These are phyloP conservation scores for Notiomystis cincta DNA, from an alignment of 2,113 vertebrate species.

Conservation along the genomic window DNA sequence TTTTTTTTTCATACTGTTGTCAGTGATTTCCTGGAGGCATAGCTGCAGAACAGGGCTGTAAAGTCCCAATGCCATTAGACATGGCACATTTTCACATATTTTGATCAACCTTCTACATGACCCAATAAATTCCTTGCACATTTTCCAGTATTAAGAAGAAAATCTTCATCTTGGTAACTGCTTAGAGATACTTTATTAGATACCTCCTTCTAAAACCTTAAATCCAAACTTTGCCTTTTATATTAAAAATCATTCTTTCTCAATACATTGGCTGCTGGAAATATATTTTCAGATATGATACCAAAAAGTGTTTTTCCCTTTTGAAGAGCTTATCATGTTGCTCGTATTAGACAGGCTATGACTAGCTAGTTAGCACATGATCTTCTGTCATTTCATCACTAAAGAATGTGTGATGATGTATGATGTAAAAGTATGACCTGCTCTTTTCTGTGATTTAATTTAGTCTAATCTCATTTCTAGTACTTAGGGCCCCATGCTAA, in stretches of 20 bases:
- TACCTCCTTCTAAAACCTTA: background rate
- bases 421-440: background rate
- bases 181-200: background rate
- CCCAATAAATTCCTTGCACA: background rate
- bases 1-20: background rate
- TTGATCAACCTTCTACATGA: background rate
- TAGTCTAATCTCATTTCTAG: background rate
- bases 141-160: background rate
- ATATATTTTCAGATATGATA: background rate
- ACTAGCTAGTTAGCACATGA: background rate
- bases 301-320: background rate
- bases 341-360: background rate
- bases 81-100: background rate
- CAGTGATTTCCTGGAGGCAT: background rate
- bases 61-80: background rate
- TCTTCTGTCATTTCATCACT: background rate
- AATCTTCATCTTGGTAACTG: background rate
- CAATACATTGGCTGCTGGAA: background rate
- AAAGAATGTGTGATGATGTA: background rate
- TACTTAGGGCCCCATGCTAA: background rate
- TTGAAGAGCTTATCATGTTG: rapidly evolving
- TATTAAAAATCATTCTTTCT: background rate
- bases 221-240: background rate
- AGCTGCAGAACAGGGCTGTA: background rate
- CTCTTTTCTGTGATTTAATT: background rate